Evolutionary conservation across 2,113 vertebrate genomes (phyloP).

Genomic region (Archilochus colubris): DNA sequence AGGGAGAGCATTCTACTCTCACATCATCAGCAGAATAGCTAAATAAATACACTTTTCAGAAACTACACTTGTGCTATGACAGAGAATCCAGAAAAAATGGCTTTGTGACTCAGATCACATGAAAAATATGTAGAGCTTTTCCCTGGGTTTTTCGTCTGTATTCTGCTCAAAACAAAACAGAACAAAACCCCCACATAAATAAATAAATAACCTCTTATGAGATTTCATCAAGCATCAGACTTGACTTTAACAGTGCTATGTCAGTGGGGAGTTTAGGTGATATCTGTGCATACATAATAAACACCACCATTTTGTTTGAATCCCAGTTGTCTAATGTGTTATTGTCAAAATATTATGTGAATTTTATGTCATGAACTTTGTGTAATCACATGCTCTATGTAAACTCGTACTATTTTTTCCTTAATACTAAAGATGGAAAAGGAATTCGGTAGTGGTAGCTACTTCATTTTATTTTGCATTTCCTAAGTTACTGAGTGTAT

Average conservation of each 20-base stretch:
- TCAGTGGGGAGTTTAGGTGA: not conserved
- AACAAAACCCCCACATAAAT: not conserved
- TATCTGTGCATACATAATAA: not conserved
- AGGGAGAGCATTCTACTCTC: not conserved
- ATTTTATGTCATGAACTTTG: not conserved
- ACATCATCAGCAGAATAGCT: not conserved
- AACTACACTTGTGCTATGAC: not conserved
- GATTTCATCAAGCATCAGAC: not conserved
- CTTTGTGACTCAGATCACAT: not conserved
- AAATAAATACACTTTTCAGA: constrained; percentile 18
- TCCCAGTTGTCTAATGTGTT: not conserved
- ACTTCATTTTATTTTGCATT: not conserved
- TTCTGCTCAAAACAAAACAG: not conserved
- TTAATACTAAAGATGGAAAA: not conserved
- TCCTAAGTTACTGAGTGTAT: accelerated
- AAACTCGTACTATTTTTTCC: not conserved
- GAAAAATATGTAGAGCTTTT: not conserved
- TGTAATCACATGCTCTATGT: not conserved
- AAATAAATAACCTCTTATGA: not conserved
- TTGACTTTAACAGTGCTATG: not conserved
- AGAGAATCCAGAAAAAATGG: not conserved
- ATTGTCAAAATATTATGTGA: not conserved
- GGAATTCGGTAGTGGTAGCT: not conserved
- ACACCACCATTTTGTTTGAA: not conserved
- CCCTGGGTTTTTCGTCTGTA: not conserved